Conservation (phyloP, 2,888 invertebrate genomes). For the Apeira syringaria region DNA sequence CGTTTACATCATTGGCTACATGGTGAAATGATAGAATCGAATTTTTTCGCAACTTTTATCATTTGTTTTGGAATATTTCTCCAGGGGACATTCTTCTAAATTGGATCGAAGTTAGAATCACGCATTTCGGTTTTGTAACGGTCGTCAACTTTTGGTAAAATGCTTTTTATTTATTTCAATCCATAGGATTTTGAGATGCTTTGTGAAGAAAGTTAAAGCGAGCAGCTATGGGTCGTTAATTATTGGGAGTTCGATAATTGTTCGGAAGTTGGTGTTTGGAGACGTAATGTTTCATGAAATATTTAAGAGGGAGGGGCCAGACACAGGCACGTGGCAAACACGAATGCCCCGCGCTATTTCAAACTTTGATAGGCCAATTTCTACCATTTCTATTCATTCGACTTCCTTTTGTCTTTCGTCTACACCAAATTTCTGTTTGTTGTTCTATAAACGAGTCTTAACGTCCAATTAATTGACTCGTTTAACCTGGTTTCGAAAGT, state of each 20-base stretch:
- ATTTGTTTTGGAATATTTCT: constrained; percentile 71
- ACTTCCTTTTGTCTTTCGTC: constrained; percentile 39
- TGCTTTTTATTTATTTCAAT: constrained; percentile 26
- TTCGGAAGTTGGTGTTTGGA: constrained; percentile 55
- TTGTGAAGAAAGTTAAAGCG: constrained; percentile 32
- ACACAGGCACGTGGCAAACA: constrained; percentile 56
- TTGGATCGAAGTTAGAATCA: constrained; percentile 78
- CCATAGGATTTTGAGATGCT: constrained; percentile 17
- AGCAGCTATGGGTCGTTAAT: constrained; percentile 45
- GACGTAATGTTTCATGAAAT: constrained; percentile 60
- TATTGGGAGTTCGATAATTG: constrained; percentile 61
- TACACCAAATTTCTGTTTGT: constrained; percentile 33
- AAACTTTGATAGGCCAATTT: constrained; percentile 44
- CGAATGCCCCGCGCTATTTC: constrained; percentile 32
- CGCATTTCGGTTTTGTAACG: constrained; percentile 49
- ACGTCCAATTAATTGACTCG: constrained; percentile 13
- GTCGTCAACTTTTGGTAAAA: constrained; percentile 27
- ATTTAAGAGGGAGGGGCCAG: constrained; percentile 58
- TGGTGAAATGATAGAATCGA: constrained; percentile 46
- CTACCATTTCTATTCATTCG: constrained; percentile 38
- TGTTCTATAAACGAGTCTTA: constrained; percentile 17
- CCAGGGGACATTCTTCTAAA: constrained; percentile 73
- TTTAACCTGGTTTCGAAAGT: constrained; percentile 12
- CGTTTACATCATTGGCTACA: constrained; percentile 9
- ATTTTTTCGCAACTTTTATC: constrained; percentile 68